Conservation (phyloP, 30 jellyfish, hydroid and myxozoan species). For the Rhopilema esculentum region DNA sequence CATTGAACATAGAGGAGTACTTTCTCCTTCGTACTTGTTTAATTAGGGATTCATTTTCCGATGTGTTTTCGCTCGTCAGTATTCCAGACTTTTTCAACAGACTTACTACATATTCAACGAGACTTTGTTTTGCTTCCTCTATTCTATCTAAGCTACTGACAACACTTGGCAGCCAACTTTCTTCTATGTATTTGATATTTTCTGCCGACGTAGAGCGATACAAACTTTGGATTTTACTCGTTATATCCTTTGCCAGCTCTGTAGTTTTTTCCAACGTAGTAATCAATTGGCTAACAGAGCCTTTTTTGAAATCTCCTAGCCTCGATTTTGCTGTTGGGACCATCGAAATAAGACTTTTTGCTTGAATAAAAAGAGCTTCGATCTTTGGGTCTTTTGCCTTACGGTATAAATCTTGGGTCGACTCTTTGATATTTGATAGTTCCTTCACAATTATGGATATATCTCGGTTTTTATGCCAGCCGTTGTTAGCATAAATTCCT, state of each 20-base stretch:
- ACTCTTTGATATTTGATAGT: slow-evolving; percentile 11
- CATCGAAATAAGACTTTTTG: slow-evolving; percentile 6
- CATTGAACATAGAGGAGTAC: slow-evolving; percentile 21
- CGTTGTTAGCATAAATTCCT: not conserved
- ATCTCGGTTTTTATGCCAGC: slow-evolving; percentile 62
- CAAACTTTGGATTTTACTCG: slow-evolving; percentile 7
- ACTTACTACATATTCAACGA: slow-evolving; percentile 14
- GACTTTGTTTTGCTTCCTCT: slow-evolving; percentile 20
- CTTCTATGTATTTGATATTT: slow-evolving; percentile 9
- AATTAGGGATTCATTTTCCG: not conserved
- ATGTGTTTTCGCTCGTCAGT: not conserved
- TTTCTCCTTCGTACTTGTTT: slow-evolving; percentile 14
- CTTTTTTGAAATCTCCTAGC: slow-evolving; percentile 31
- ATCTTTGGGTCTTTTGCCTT: slow-evolving; percentile 58
- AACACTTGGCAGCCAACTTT: slow-evolving; percentile 46
- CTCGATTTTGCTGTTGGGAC: slow-evolving; percentile 24
- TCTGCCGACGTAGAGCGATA: not conserved
- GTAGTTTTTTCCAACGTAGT: slow-evolving; percentile 18
- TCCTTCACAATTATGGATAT: slow-evolving; percentile 18
- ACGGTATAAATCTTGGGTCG: slow-evolving; percentile 23
- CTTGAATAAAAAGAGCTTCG: not conserved
- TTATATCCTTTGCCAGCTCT: slow-evolving; percentile 17
- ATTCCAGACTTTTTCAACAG: slow-evolving; percentile 34
- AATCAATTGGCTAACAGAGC: slow-evolving; percentile 59
- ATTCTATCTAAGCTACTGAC: slow-evolving; percentile 49